Conservation (phyloP, 2,888 invertebrate species). For the Scaptomyza tumidula region DNA sequence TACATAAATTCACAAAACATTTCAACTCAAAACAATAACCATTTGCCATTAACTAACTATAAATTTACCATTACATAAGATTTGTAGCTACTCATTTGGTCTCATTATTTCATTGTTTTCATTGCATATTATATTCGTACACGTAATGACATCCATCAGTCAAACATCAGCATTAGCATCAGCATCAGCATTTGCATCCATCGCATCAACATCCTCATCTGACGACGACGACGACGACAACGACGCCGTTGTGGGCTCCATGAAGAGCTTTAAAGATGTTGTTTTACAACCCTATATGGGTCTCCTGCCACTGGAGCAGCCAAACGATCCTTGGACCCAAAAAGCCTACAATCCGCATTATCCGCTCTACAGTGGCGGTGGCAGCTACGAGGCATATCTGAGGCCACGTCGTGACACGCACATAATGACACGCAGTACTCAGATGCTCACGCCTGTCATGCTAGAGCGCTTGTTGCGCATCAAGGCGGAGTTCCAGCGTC, state of each 20-base stretch:
- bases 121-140: conserved; percentile 49
- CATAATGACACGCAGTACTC: conserved; percentile 42
- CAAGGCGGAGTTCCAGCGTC: conserved; percentile 71
- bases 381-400: conserved; percentile 74
- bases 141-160: conserved; percentile 46
- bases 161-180: conserved; percentile 42
- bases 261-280: conserved; percentile 47
- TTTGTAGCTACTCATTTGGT: conserved; percentile 5
- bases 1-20: conserved; percentile 12
- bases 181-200: conserved; percentile 20
- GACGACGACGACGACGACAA: conserved; percentile 13
- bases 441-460: conserved; percentile 74
- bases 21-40: not conserved
- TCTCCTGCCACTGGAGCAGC: conserved; percentile 57
- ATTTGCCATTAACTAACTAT: conserved; percentile 5
- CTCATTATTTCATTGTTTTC: conserved; percentile 42
- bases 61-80: conserved; percentile 7
- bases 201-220: conserved; percentile 16
- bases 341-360: conserved; percentile 69
- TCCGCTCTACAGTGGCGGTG: conserved; percentile 70
- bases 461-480: conserved; percentile 73
- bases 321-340: conserved; percentile 80
- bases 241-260: conserved; percentile 48
- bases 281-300: conserved; percentile 81
- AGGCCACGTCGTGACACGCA: conserved; percentile 67